Conservation (phyloP, 1,140 invertebrate species). For the Apis mellifera region Amel_HAv3.1 CM009937.2:9879001-9879500, state of each 20-base stretch:
- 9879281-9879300: conserved; percentile 19
- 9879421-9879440: no score
- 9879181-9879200: conserved; percentile 73
- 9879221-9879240: conserved; percentile 41
- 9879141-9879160: conserved; percentile 70
- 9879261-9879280: conserved; percentile 5
- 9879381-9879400: no score
- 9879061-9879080: conserved; percentile 53
- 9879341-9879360: neutral
- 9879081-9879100: conserved; percentile 67
- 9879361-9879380: neutral
- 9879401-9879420: no score
- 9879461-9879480: neutral
- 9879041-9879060: conserved; percentile 4
- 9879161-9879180: conserved; percentile 73
- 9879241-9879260: conserved; percentile 47
- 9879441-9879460: no score
- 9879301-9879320: conserved; percentile 21
- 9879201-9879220: conserved; percentile 55
- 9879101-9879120: conserved; percentile 74
- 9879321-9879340: neutral
- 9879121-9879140: conserved; percentile 79
- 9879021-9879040: conserved; percentile 48
- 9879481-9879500: conserved; percentile 29
- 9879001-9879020: conserved; percentile 65